Base-by-base conservation (phyloP, 2,113 vertebrate genomes). In the Pedionomus torquatus region DNA sequence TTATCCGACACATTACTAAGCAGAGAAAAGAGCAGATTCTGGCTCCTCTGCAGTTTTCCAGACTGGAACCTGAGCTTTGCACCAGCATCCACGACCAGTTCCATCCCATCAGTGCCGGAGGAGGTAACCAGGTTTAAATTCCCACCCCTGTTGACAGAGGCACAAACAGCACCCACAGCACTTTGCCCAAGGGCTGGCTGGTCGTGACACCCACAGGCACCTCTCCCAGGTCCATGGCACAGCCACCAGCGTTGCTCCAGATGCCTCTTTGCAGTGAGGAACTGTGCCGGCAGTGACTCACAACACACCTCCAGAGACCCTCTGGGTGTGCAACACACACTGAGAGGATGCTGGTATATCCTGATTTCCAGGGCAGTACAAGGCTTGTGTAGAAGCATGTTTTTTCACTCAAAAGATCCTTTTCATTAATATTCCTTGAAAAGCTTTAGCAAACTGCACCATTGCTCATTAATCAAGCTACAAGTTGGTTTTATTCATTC, bases 151-250 rank as follows among this genome's bases (percentile, higher is more conserved):
- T 23, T 28, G 61, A 24, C 46, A 20, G 39, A n/a, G 10, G 13
- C 17, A 41, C 66, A 61, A 26, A 48, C 66, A 71, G 41, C 14
- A 10, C 9, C 63, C 43, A 2, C 37, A 12, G 8, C 0, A 6
- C 49, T 31, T 19, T 65, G 61, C 30, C 41, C 7, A 11, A 35
- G 60, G 33, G 41, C 71, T 78, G 33, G 33, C 2, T 1, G 1
- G 35, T 8, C 33, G 39, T 14, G n/a, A 13, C 26, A 26, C 24
- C 10, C 11, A 0, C 0, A 10, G 55, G 58, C 46, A 58, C 61
- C 35, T 44, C 71, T 79, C 63, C 43, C 43, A 12, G 20, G 31
- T 9, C 58, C 0, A 0, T 7, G 48, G 55, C 37, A 5, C 0
- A 2, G 43, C 28, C 35, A 20, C 25, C 9, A 46, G 46, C 46